Evolutionary conservation across 2,888 invertebrate genomes (phyloP).

Genomic region (Malthinus seriepunctatus): DNA sequence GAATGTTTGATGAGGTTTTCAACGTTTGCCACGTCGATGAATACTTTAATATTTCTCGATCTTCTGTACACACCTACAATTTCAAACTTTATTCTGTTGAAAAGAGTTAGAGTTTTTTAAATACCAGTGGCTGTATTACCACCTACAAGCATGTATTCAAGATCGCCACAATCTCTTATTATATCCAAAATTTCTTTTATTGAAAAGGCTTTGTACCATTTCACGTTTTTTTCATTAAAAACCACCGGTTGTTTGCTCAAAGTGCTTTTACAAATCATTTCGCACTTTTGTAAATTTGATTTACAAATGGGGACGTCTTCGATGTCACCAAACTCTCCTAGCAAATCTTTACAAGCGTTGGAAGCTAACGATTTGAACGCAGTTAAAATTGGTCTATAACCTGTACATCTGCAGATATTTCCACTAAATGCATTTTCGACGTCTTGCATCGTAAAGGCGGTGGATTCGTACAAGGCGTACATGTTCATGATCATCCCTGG

Average conservation of each 20-base stretch:
- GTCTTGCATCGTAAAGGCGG: slow-evolving; percentile 59
- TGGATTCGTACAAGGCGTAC: slow-evolving; percentile 58
- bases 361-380: slow-evolving; percentile 63
- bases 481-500: slow-evolving; percentile 80
- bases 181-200: slow-evolving; percentile 63
- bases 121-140: slow-evolving; percentile 79
- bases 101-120: too few species aligned
- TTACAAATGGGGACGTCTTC: slow-evolving; percentile 52
- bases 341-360: slow-evolving; percentile 52
- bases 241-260: slow-evolving; percentile 42
- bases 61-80: slow-evolving; percentile 55
- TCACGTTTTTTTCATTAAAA: slow-evolving; percentile 19
- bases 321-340: slow-evolving; percentile 50
- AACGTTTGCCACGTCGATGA: slow-evolving; percentile 68
- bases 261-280: slow-evolving; percentile 22
- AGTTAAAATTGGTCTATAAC: slow-evolving; percentile 65
- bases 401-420: slow-evolving; percentile 75
- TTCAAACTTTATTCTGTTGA: neutral
- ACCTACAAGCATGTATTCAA: slow-evolving; percentile 65
- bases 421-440: slow-evolving; percentile 72
- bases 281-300: slow-evolving; percentile 36
- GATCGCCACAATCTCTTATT: slow-evolving; percentile 51
- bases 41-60: slow-evolving; percentile 56
- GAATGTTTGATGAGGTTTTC: slow-evolving; percentile 58
- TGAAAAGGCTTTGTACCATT: slow-evolving; percentile 63